phyloP scores from a whole-genome alignment of 2,113 vertebrate species.

The Pteruthius melanotis region DNA sequence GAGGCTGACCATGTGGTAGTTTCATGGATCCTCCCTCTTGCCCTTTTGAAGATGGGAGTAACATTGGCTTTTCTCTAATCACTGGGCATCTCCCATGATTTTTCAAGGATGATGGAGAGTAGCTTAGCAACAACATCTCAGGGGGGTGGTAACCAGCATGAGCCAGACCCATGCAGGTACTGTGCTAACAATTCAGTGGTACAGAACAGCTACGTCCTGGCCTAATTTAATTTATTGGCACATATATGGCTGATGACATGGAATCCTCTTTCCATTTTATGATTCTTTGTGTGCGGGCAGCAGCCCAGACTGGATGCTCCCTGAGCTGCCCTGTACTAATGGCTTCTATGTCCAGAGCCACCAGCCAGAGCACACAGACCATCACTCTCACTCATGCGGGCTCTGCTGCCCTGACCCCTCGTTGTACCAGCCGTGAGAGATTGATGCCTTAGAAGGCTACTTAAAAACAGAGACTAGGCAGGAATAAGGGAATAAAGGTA shows the following conservation, averaged over 20 bases:
- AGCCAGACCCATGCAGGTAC: not conserved
- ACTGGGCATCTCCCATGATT: not conserved
- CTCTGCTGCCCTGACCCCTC: not conserved
- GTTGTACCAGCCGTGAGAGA: fast-evolving
- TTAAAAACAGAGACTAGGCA: too few relatives aligned
- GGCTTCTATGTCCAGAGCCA: not conserved
- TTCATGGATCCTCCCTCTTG: not conserved
- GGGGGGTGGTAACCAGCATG: fast-evolving
- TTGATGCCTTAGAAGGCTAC: too few relatives aligned
- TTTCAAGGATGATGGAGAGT: not conserved
- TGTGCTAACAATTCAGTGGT: not conserved
- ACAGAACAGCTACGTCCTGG: not conserved
- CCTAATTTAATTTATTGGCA: not conserved
- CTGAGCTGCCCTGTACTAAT: not conserved
- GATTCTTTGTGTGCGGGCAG: not conserved
- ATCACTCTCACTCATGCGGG: not conserved
- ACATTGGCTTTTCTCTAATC: not conserved
- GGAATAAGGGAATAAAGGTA: too few relatives aligned
- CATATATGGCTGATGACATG: too few relatives aligned
- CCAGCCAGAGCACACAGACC: not conserved
- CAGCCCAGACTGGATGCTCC: not conserved
- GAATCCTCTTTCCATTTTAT: not conserved
- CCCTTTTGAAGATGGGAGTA: not conserved
- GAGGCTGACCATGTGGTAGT: not conserved
- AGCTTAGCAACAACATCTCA: not conserved